phyloP scores from a whole-genome alignment of 2,113 vertebrate genomes.

The Cyprichromis sp. region DNA sequence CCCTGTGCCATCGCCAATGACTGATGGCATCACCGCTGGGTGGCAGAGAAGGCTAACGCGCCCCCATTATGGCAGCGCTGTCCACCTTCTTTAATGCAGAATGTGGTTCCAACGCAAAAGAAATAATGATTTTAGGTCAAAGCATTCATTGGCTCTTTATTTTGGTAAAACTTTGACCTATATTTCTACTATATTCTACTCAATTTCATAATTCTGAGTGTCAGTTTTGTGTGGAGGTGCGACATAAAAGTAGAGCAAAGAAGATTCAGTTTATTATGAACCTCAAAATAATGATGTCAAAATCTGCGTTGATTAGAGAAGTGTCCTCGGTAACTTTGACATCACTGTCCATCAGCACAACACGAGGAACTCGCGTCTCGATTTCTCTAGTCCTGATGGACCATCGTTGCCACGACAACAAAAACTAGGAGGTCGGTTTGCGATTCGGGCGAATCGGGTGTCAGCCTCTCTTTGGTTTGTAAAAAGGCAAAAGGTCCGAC shows the following conservation, averaged over 20 bases:
- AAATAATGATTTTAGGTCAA: neutral
- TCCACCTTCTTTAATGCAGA: neutral
- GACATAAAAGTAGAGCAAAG: neutral
- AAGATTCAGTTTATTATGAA: neutral
- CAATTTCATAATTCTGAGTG: neutral
- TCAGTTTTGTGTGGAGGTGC: neutral
- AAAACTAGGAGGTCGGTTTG: neutral
- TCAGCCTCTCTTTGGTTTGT: neutral
- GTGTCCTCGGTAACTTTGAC: neutral
- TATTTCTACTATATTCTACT: neutral
- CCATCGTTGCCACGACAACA: neutral
- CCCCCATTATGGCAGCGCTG: neutral
- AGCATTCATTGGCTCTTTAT: neutral
- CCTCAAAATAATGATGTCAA: neutral
- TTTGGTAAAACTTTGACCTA: neutral
- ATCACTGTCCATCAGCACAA: neutral
- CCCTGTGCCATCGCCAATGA: neutral
- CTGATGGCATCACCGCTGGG: neutral
- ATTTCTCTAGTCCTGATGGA: neutral
- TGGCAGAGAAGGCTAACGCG: fast-evolving
- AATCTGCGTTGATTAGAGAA: neutral
- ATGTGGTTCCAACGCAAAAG: fast-evolving
- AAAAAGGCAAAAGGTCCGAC: neutral
- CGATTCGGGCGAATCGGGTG: fast-evolving
- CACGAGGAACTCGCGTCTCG: neutral